Conservation (phyloP, 1,140 invertebrate species). For the Zaprionus capensis region DNA sequence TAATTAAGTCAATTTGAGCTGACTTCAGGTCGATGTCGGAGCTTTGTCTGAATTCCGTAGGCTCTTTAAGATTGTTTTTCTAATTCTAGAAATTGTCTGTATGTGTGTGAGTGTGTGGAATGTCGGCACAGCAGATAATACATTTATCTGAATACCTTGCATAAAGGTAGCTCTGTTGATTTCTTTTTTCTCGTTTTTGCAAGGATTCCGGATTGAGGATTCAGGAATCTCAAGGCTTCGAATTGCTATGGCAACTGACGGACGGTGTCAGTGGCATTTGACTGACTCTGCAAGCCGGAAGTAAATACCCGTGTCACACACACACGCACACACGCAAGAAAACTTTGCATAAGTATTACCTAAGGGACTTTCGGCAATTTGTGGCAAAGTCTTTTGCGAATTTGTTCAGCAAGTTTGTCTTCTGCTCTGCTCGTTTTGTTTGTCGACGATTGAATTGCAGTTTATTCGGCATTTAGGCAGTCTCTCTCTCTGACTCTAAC, state of each 20-base stretch:
- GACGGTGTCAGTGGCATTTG: not conserved
- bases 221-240: not conserved
- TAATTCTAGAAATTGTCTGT: not conserved
- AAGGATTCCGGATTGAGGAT: not conserved
- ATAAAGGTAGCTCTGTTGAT: not conserved
- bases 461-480: constrained; percentile 56
- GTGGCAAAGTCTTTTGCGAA: constrained; percentile 32
- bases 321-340: not conserved
- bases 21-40: not conserved
- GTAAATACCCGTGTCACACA: not conserved
- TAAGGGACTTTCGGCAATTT: constrained; percentile 37
- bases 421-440: not conserved
- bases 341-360: constrained; percentile 42
- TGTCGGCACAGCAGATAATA: not conserved
- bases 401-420: constrained; percentile 25
- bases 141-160: not conserved
- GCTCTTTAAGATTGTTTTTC: constrained; percentile 15
- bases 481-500: constrained; percentile 8
- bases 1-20: constrained; percentile 30
- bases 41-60: not conserved
- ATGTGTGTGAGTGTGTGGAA: not conserved
- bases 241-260: not conserved
- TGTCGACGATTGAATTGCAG: constrained; percentile 64
- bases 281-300: not conserved
- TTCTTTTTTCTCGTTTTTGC: not conserved